Conservation (phyloP, 2,797 vertebrate species). For the Cirrhinus molitorella region DNA sequence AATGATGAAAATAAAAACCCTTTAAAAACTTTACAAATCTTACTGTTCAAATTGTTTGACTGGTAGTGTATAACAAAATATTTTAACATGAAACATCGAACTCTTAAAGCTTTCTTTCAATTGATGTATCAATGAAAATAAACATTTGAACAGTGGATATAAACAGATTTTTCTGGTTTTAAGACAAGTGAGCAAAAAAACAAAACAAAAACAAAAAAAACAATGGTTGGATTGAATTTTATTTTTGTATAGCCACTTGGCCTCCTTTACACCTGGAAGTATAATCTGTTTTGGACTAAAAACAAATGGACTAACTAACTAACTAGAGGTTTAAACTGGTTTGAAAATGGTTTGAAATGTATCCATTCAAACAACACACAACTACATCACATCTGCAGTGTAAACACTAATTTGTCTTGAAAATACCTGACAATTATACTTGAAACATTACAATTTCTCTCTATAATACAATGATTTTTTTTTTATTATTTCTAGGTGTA, state of each 20-base stretch:
- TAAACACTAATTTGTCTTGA: background rate
- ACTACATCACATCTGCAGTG: background rate
- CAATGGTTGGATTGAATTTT: too few relatives aligned
- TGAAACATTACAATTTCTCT: background rate
- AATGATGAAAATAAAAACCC: too few relatives aligned
- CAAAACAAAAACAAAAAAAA: too few relatives aligned
- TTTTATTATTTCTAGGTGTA: background rate
- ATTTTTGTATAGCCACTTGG: background rate
- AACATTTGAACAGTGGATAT: background rate
- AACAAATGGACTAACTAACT: background rate
- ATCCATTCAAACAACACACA: background rate
- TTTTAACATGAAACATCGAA: background rate
- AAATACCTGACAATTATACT: background rate
- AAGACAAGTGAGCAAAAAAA: background rate
- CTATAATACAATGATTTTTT: fast-evolving
- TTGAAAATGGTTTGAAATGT: background rate
- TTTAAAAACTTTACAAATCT: too few relatives aligned
- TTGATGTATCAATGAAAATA: too few relatives aligned
- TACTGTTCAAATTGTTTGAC: too few relatives aligned
- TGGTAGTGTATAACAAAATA: background rate
- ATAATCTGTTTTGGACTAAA: background rate
- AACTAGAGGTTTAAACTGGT: background rate
- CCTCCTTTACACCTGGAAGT: background rate
- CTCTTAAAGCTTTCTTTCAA: background rate
- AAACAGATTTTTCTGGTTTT: background rate